phyloP scores from a whole-genome alignment of 2,797 vertebrate species.

The Sebastes alutus region DNA sequence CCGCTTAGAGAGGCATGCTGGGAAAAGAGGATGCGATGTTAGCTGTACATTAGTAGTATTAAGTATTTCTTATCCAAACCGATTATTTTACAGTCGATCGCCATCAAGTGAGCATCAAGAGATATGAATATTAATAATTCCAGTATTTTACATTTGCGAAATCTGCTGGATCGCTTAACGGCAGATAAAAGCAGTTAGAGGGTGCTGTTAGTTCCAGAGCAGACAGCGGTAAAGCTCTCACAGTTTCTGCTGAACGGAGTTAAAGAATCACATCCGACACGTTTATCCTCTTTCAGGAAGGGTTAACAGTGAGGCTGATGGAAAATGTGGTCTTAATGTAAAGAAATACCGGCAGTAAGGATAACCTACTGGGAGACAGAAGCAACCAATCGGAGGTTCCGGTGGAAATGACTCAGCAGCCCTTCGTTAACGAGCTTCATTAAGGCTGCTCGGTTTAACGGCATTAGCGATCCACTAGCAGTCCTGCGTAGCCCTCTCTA shows the following conservation, averaged over 20 bases:
- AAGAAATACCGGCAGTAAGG: not conserved
- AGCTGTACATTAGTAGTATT: constrained; percentile 7
- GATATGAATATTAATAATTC: constrained; percentile 28
- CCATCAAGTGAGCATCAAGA: constrained; percentile 24
- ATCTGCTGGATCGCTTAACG: not conserved
- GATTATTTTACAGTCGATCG: constrained; percentile 37
- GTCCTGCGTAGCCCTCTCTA: constrained; percentile 62
- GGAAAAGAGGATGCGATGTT: constrained; percentile 26
- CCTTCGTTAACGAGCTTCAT: constrained; percentile 34
- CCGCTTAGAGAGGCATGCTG: constrained; percentile 43
- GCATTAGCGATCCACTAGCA: constrained; percentile 46
- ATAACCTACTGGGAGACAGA: not conserved
- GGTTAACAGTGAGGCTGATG: constrained; percentile 37
- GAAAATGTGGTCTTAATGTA: constrained; percentile 24
- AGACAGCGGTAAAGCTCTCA: not conserved
- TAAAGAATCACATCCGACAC: not conserved
- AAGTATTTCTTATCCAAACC: constrained; percentile 10
- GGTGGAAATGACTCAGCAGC: constrained; percentile 21
- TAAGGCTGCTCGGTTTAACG: constrained; percentile 44
- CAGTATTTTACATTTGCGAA: constrained; percentile 44
- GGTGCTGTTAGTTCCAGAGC: not conserved
- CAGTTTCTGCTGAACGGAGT: not conserved
- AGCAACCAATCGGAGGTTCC: not conserved
- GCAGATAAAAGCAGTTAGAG: not conserved
- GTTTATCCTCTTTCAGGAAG: constrained; percentile 4